Evolutionary conservation across 1,140 invertebrate species (phyloP), one percentile per base, ranked within the genome.

Genomic region (Drosophila mauritiana): DNA sequence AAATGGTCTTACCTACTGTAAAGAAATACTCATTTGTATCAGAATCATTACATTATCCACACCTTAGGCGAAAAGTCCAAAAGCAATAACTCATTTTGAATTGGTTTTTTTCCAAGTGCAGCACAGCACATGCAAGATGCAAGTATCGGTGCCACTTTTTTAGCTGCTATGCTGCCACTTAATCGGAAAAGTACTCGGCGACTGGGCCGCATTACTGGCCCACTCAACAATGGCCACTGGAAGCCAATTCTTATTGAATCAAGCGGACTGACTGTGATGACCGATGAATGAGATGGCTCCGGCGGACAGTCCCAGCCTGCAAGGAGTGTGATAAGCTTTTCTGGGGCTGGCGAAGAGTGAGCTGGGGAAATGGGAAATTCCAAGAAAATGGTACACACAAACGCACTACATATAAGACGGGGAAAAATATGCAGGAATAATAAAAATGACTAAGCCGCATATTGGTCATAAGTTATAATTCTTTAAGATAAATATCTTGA

Each of bases 241-340:
- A 82, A 81, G 78, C 68, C 83, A 86, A 75, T 84, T 85, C 88
- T 81, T 88, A 85, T 88, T 78, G 82, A 78, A 86, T 56, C 61
- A 67, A 67, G 48, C 34, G 11, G 53, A 43, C 54, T 22, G 61
- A 36, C 54, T 42, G 22, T 43, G 53, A 53, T 56, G 52, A 64
- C 59, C 72, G 43, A 45, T 57, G 72, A 75, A 57, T 75, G 39
- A 67, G 61, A 55, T 25, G 70, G 25, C 43, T 63, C 17, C 37
- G 37, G 36, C 13, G 42, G 31, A 25, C 17, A 22, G 27, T n/a
- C 62, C 56, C 20, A 64, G 64, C 37, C 57, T 46, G 53, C 22
- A 27, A 42, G 27, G 27, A 59, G 48, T 51, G 61, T 42, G 42
- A 73, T 67, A 56, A 64, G 61, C 58, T 56, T 31, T 12, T 11